These are phyloP conservation scores for Agriotes lineatus DNA, from an alignment of 2,888 invertebrate species.

Conservation along the genomic window DNA sequence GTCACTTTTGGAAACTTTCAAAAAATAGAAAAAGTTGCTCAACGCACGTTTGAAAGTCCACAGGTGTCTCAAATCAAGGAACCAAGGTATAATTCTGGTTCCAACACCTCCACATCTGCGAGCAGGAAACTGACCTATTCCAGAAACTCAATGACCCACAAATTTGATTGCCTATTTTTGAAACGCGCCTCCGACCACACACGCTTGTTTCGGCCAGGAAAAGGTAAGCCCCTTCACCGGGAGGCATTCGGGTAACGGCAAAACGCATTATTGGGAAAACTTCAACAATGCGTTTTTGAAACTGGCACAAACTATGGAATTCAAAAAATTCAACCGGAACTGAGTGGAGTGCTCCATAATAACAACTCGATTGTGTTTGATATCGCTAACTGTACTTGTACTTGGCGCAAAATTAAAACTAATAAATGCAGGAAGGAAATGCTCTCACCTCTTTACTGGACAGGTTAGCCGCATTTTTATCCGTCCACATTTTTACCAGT, in stretches of 20 bases:
- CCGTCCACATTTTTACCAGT: conserved; percentile 18
- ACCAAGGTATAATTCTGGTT: neutral
- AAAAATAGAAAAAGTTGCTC: too few species aligned
- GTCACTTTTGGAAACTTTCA: too few species aligned
- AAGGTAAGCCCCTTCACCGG: too few species aligned
- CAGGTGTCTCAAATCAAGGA: too few species aligned
- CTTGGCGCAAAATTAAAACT: neutral
- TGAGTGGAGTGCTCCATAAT: conserved; percentile 12
- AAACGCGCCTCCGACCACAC: too few species aligned
- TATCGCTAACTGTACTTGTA: conserved; percentile 1
- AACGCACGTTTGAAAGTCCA: too few species aligned
- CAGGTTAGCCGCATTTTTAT: conserved; percentile 56
- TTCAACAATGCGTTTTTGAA: neutral
- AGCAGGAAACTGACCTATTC: conserved; percentile 25
- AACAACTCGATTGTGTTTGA: neutral
- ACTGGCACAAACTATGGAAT: neutral
- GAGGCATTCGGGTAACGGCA: too few species aligned
- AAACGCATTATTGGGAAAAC: too few species aligned
- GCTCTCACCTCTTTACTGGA: conserved; percentile 56
- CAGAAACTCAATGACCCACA: conserved; percentile 20
- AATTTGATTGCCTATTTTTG: neutral
- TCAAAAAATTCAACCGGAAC: conserved; percentile 20
- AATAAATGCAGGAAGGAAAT: conserved; percentile 25
- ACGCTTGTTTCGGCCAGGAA: too few species aligned
- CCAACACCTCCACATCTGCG: neutral